Evolutionary conservation across 2,888 invertebrate species (phyloP).

Genomic region (Andrena minutula): DNA sequence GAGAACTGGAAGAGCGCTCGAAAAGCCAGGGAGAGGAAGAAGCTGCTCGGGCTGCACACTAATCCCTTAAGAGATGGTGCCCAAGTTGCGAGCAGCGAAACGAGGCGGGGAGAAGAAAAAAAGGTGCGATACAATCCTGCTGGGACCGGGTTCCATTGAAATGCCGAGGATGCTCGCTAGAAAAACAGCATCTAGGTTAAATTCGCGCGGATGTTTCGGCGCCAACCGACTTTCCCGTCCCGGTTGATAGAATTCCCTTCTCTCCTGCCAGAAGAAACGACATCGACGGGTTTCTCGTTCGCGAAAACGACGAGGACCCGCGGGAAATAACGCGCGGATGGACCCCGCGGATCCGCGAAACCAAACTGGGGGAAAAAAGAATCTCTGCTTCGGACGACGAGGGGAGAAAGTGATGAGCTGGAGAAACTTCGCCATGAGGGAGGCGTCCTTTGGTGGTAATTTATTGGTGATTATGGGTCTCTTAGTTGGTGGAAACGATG

Average conservation of each 20-base stretch:
- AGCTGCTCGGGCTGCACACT: slow-evolving; percentile 29
- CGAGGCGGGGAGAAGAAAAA: not conserved
- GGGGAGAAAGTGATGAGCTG: not conserved
- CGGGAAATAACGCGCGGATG: slow-evolving; percentile 54
- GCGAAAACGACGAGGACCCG: slow-evolving; percentile 34
- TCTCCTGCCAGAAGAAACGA: slow-evolving; percentile 17
- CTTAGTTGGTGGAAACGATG: not conserved
- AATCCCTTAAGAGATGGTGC: slow-evolving; percentile 64
- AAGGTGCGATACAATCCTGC: slow-evolving; percentile 51
- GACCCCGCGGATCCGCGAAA: slow-evolving; percentile 1
- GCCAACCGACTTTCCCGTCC: slow-evolving; percentile 18
- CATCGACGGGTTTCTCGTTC: slow-evolving; percentile 36
- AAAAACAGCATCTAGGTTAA: slow-evolving; percentile 69
- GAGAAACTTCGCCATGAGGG: not conserved
- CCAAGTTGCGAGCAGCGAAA: slow-evolving; percentile 1
- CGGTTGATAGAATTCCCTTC: slow-evolving; percentile 55
- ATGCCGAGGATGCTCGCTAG: slow-evolving; percentile 52
- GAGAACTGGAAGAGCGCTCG: not conserved
- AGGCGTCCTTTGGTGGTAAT: not conserved
- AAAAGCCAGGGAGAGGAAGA: slow-evolving; percentile 14
- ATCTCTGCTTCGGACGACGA: not conserved
- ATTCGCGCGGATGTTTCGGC: slow-evolving; percentile 63
- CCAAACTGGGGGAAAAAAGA: slow-evolving; percentile 1
- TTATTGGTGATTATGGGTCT: not conserved
- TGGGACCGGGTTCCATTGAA: slow-evolving; percentile 67